A percentile compares a stretch with the other conserved stretches of the same genome.
phyloP scores from a whole-genome alignment of 2,888 invertebrate genomes.

The Hetaerina titia region DNA sequence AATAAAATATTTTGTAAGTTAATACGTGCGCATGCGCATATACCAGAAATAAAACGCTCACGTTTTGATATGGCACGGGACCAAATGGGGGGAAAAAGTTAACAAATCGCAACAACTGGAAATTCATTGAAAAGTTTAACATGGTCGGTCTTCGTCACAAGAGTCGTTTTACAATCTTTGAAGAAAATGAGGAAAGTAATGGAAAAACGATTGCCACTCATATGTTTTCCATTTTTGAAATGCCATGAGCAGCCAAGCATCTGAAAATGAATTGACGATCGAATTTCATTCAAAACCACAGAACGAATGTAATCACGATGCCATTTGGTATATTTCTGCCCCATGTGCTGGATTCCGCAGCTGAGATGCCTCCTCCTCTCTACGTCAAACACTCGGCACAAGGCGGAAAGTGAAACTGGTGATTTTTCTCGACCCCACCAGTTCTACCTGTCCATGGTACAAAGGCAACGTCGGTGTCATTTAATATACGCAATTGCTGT shows the following conservation, averaged over 20 bases:
- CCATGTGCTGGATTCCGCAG: background rate
- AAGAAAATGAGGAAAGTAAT: background rate
- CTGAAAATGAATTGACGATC: slow-evolving; percentile 15
- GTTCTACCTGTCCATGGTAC: background rate
- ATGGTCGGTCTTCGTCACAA: background rate
- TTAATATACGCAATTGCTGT: background rate
- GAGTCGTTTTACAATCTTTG: background rate
- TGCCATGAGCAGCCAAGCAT: background rate
- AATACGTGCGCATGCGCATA: background rate
- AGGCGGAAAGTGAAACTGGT: background rate
- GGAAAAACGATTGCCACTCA: slow-evolving; percentile 8
- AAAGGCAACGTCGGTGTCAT: background rate
- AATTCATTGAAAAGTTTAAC: background rate
- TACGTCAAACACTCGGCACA: background rate
- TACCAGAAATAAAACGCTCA: background rate
- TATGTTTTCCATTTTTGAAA: slow-evolving; percentile 27
- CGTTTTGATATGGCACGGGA: background rate
- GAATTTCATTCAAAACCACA: background rate
- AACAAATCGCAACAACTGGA: background rate
- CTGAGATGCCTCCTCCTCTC: slow-evolving; percentile 14
- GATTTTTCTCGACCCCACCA: background rate
- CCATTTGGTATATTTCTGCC: slow-evolving; percentile 21
- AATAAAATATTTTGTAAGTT: background rate
- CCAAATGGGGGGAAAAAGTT: background rate
- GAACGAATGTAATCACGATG: slow-evolving; percentile 5